Base-by-base conservation (phyloP, 2,113 vertebrate genomes). In the Panthera tigris region DNA sequence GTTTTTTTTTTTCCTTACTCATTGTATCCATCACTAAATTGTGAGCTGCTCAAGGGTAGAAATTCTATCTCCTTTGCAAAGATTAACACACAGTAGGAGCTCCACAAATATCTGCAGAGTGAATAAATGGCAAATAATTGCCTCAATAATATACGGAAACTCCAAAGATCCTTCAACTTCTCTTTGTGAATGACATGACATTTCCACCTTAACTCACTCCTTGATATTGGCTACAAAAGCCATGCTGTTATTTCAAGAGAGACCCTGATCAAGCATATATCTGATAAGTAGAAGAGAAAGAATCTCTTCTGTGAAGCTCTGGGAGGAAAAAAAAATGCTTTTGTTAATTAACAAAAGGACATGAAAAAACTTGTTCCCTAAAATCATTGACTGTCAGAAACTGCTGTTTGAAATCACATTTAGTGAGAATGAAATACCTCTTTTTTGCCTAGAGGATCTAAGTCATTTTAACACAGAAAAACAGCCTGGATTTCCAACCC, bases 321-420 rank as follows among this genome's bases (percentile, higher is more conserved):
- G 16, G 68, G 73, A 27, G 25, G 11, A 9, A 45, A 7, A 23
- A 14, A 29, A 19, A 36, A 80, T 21, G 4, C 3, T 66, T 78
- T 65, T 73, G n/a, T 73, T 93, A 57, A 88, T 84, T 96, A 90
- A 94, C 29, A 68, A 73, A 82, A 93, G 15, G n/a, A 69, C 65
- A 57, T 55, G 76, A 90, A 55, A 82, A 97, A 84, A 78, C 10
- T 25, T 86, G 61, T 83, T 96, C 73, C 92, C 57, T 39, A 85
- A 83, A 89, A 94, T 11, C 36, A 73, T 1, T 21, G 23, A n/a
- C 33, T 41, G 2, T 78, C 83, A 78, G 79, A 80, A 95, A 69
- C 4, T 29, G 48, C 39, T 31, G n/a, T 79, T 94, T 83, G 55
- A 89, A 95, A 92, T 73, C 48, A 52, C 69, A 78, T 84, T 73